Conservation (phyloP, 2,113 vertebrate species). For the Leuciscus idus region DNA sequence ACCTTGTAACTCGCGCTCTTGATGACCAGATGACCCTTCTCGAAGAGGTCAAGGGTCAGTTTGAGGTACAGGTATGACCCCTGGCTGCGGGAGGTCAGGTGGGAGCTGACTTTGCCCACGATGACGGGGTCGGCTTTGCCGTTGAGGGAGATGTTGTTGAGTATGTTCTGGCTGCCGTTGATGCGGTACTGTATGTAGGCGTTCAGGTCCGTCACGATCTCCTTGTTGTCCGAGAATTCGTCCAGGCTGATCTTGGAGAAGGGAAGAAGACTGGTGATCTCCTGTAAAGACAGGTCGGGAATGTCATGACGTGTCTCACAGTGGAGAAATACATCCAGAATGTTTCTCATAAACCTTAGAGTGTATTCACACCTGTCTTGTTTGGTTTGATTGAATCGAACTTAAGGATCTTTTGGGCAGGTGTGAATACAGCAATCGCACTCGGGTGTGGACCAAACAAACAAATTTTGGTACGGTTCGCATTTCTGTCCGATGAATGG, state of each 20-base stretch:
- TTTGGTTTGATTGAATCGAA: no score
- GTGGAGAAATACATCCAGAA: background rate
- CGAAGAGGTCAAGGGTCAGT: slow-evolving; percentile 94
- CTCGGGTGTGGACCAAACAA: no score
- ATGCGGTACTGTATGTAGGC: slow-evolving; percentile 93
- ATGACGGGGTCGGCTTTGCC: slow-evolving; percentile 88
- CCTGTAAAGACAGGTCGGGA: slow-evolving; percentile 69
- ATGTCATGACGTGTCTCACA: background rate
- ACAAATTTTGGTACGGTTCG: no score
- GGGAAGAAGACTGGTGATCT: slow-evolving; percentile 84
- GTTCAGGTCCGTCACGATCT: slow-evolving; percentile 89
- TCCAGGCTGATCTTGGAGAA: slow-evolving; percentile 89
- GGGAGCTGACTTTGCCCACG: slow-evolving; percentile 90
- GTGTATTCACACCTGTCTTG: no score
- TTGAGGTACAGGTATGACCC: slow-evolving; percentile 98
- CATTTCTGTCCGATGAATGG: no score
- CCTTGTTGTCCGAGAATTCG: slow-evolving; percentile 85
- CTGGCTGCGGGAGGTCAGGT: slow-evolving; percentile 91
- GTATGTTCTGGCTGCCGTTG: slow-evolving; percentile 87
- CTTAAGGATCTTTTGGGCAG: no score
- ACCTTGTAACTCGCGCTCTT: slow-evolving; percentile 98
- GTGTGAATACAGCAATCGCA: no score
- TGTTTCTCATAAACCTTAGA: background rate
- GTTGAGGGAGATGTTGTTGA: slow-evolving; percentile 94
- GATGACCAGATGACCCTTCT: slow-evolving; percentile 93